A percentile compares a stretch with the other conserved stretches of the same genome.
These are phyloP conservation scores for Coronaproctus castanopsis DNA, from an alignment of 2,888 invertebrate species.

Conservation along the genomic window DNA sequence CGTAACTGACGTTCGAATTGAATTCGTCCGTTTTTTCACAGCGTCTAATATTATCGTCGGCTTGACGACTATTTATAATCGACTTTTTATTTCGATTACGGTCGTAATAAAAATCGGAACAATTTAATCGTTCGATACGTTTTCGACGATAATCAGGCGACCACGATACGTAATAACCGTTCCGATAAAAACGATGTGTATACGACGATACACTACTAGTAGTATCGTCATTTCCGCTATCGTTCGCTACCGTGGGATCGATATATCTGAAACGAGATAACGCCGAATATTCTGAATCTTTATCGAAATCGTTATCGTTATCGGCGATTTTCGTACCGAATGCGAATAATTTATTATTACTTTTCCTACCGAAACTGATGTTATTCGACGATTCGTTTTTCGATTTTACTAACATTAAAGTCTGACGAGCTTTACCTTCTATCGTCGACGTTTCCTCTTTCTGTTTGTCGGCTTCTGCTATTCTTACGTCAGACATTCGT, in stretches of 20 bases:
- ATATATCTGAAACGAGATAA: not conserved
- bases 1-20: not conserved
- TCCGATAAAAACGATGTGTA: no score
- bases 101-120: no score
- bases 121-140: no score
- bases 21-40: not conserved
- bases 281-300: not conserved
- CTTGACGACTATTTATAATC: no score
- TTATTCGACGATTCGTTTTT: not conserved
- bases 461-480: no score
- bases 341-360: not conserved
- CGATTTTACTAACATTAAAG: no score
- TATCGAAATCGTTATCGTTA: not conserved
- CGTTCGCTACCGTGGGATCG: not conserved
- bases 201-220: not conserved
- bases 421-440: not conserved
- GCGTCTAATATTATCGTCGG: not conserved
- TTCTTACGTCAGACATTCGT: no score
- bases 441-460: not conserved
- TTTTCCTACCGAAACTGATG: not conserved
- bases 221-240: not conserved
- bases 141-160: no score
- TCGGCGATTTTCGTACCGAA: no score
- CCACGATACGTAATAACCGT: no score
- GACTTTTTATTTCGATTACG: no score